Base-by-base conservation (phyloP, 2,797 vertebrate species). In the Naso thynnoides region DNA sequence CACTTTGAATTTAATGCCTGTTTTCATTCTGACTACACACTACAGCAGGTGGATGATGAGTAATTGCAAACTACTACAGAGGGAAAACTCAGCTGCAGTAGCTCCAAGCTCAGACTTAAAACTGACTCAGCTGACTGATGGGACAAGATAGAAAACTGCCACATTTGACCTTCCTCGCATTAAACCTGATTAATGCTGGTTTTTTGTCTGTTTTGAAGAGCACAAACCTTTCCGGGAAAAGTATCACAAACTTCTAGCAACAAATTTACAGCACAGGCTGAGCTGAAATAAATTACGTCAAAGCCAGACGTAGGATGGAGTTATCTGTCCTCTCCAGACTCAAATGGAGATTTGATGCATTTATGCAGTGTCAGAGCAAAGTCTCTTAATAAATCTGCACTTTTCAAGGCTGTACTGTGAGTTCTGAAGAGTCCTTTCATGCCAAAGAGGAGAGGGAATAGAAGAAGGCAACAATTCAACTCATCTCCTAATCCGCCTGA, bases 351-450 rank as follows among this genome's bases (percentile, higher is more conserved):
- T 70, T 15, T 67, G 61, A 79, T 58, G 45, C 44, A 58, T 64
- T 71, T 31, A 24, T 36, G 50, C 49, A 27, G 54, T 31, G 63
- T 55, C 56, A 47, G 44, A 63, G 21, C 9, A 19, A 38, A 36
- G 33, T 42, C 56, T 18, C 33, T 26, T 14, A 2, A 63, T 15
- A 78, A 61, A 76, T 67, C 42, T 59, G 55, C 58, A 50, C 45
- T 59, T 64, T 45, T 70, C 72, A 74, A 70, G 62, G 63, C 71
- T 54, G n/a, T 1, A 1, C 66, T 29, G 54, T 81, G 71, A 53
- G 29, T 41, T 66, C 33, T 63, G 48, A 66, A 47, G 77, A 83
- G 55, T 54, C 33, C 2, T 47, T 78, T 73, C 31, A 48, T 54
- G 53, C 9, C 66, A 38, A 47, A 62, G 8, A 57, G 11, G 54